Conservation (phyloP, 2,113 vertebrate genomes). For the Saguinus midas region DNA sequence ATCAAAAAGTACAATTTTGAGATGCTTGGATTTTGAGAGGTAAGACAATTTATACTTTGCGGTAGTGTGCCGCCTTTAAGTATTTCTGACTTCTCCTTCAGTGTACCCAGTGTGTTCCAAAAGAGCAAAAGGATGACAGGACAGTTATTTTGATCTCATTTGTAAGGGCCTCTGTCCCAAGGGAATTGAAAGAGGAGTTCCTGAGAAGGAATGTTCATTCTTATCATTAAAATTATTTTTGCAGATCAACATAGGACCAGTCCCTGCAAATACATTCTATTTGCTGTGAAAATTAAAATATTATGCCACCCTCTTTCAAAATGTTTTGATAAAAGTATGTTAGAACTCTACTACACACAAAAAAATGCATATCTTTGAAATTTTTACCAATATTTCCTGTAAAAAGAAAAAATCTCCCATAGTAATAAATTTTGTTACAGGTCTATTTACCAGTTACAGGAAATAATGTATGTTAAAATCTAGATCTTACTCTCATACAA, state of each 20-base stretch:
- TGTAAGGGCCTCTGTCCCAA: background rate
- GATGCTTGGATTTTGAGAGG: background rate
- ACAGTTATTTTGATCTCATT: background rate
- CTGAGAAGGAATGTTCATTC: background rate
- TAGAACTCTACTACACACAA: background rate
- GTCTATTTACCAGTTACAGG: constrained; percentile 36
- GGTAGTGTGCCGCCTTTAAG: background rate
- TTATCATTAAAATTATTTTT: background rate
- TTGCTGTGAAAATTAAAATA: constrained; percentile 35
- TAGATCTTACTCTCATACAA: background rate
- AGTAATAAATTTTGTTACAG: background rate
- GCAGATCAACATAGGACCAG: background rate
- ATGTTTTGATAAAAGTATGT: constrained; percentile 56
- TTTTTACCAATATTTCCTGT: background rate
- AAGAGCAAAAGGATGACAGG: background rate
- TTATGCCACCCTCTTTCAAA: background rate
- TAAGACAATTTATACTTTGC: background rate
- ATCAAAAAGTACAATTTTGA: background rate
- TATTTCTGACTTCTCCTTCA: background rate
- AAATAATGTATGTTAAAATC: constrained; percentile 34
- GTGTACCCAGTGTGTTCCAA: background rate
- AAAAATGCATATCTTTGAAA: background rate
- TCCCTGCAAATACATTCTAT: background rate
- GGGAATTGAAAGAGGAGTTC: background rate
- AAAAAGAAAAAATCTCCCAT: background rate